phyloP scores from a whole-genome alignment of 1,140 invertebrate genomes.

The Heliothis virescens region DNA sequence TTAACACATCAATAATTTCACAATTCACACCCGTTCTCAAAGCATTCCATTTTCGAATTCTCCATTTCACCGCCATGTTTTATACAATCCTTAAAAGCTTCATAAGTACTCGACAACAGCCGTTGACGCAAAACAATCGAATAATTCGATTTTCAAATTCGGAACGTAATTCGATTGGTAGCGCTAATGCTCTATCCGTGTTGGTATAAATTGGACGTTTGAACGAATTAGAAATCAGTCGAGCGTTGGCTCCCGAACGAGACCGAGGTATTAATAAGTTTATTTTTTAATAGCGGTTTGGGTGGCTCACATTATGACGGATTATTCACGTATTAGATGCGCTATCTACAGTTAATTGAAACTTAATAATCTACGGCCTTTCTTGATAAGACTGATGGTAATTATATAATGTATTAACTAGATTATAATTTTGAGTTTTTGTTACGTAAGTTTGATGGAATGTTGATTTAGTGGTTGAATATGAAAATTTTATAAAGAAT shows the following conservation, averaged over 20 bases:
- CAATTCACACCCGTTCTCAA: conserved; percentile 9
- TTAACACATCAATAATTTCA: not conserved
- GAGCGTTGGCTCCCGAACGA: conserved; percentile 45
- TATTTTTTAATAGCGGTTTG: conserved; percentile 50
- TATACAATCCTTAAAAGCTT: conserved; percentile 42
- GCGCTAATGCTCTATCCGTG: conserved; percentile 68
- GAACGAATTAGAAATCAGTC: conserved; percentile 66
- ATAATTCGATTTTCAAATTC: conserved; percentile 59
- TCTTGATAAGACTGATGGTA: conserved; percentile 47
- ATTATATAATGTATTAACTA: conserved; percentile 48
- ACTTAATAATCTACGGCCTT: conserved; percentile 49
- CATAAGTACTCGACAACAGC: conserved; percentile 41
- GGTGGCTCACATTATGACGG: conserved; percentile 57
- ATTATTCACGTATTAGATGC: conserved; percentile 55
- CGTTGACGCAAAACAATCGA: conserved; percentile 46
- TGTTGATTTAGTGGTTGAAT: not conserved
- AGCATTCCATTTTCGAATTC: conserved; percentile 27
- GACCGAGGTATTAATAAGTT: conserved; percentile 46
- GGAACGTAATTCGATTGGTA: conserved; percentile 56
- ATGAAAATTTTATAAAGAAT: not conserved
- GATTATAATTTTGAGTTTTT: conserved; percentile 32
- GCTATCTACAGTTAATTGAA: conserved; percentile 57
- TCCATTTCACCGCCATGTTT: conserved; percentile 18
- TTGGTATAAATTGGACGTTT: conserved; percentile 71
- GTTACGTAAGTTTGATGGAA: not conserved